Evolutionary conservation across 2,797 vertebrate species (phyloP).

Genomic region (Alauda arvensis): DNA sequence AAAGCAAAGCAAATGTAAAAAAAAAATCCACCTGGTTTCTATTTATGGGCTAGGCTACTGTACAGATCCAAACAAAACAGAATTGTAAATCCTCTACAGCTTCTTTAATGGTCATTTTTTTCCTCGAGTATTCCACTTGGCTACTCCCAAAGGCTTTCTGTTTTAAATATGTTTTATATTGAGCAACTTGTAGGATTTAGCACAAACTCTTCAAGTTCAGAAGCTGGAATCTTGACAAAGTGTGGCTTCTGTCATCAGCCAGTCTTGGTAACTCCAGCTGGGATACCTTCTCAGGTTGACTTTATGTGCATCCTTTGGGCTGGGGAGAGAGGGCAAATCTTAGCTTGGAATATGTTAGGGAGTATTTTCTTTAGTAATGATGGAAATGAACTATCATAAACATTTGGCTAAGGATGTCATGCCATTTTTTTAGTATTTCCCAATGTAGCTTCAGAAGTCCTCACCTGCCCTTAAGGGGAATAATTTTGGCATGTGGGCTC

Average conservation of each 20-base stretch:
- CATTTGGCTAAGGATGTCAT: neutral
- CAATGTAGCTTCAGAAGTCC: neutral
- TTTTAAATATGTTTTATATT: neutral
- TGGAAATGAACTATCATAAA: neutral
- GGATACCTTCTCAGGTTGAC: neutral
- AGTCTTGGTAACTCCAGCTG: neutral
- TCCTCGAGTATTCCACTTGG: neutral
- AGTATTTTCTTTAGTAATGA: neutral
- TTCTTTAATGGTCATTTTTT: neutral
- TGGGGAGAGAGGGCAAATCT: neutral
- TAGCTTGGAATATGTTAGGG: neutral
- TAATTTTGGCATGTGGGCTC: neutral
- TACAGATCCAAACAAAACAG: conserved; percentile 34
- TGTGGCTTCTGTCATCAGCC: neutral
- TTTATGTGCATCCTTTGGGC: neutral
- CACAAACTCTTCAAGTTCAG: neutral
- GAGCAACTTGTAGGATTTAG: neutral
- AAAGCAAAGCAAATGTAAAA: conserved; percentile 41
- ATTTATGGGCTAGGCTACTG: neutral
- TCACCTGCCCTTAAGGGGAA: neutral
- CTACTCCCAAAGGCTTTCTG: neutral
- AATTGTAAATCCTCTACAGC: conserved; percentile 1
- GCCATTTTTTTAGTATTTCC: neutral
- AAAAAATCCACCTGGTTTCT: neutral
- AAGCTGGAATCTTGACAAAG: neutral